These are phyloP conservation scores for Alligator sinensis DNA, from an alignment of 2,113 vertebrate species.

Conservation along the genomic window DNA sequence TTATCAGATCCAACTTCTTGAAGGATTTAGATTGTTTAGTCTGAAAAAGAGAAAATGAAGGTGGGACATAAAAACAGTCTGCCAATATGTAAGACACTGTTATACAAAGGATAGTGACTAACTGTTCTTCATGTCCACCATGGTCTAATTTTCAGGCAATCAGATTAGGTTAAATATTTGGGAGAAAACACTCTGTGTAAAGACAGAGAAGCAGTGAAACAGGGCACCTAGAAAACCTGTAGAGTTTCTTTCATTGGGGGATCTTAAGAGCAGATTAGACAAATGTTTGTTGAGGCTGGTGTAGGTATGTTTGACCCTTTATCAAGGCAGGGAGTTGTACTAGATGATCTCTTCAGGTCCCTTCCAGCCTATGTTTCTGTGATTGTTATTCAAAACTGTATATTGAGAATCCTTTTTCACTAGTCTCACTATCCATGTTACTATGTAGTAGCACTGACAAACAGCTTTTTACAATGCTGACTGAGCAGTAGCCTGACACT, in stretches of 20 bases:
- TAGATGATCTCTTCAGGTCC: not conserved
- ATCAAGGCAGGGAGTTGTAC: not conserved
- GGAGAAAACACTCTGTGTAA: not conserved
- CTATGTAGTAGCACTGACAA: no score
- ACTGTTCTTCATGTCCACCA: not conserved
- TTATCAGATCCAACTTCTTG: not conserved
- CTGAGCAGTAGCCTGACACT: no score
- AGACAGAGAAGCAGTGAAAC: not conserved
- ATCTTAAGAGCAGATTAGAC: not conserved
- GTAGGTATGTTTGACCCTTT: not conserved
- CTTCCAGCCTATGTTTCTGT: not conserved
- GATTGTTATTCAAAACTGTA: not conserved
- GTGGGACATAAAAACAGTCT: not conserved
- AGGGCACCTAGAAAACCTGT: not conserved
- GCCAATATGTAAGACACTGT: not conserved
- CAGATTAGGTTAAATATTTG: not conserved
- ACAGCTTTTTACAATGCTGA: no score
- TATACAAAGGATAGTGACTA: not conserved
- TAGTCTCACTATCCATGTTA: no score
- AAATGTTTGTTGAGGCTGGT: not conserved
- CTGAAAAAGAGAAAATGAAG: not conserved
- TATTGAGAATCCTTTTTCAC: not conserved
- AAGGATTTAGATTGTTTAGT: not conserved
- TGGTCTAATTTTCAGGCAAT: not conserved
- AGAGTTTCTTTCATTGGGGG: not conserved